Conservation (phyloP, 1,140 invertebrate species). For the Neodiprion pinetum region DNA sequence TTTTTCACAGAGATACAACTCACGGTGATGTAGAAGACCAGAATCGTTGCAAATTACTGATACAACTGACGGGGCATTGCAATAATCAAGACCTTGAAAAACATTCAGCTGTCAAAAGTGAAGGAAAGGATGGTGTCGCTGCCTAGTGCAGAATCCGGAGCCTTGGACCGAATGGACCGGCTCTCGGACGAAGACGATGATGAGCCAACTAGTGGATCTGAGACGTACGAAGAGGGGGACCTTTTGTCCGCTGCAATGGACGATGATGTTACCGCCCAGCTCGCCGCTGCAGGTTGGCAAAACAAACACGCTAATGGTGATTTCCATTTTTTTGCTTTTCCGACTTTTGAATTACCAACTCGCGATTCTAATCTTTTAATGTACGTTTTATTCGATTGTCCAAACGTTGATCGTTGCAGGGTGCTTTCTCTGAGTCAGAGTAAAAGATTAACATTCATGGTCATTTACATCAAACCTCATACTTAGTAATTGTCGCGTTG, state of each 20-base stretch:
- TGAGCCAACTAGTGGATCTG: slow-evolving; percentile 76
- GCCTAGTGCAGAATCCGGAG: slow-evolving; percentile 47
- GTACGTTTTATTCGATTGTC: not conserved
- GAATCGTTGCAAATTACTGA: slow-evolving; percentile 22
- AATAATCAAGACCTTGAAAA: slow-evolving; percentile 23
- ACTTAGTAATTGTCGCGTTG: not conserved
- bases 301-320: slow-evolving; percentile 65
- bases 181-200: slow-evolving; percentile 82
- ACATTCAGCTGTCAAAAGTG: slow-evolving; percentile 24
- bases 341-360: slow-evolving; percentile 35
- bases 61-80: slow-evolving; percentile 29
- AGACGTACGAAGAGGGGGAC: slow-evolving; percentile 77
- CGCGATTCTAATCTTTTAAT: slow-evolving; percentile 4
- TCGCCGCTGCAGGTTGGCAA: slow-evolving; percentile 88
- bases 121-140: slow-evolving; percentile 47
- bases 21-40: slow-evolving; percentile 40
- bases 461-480: not conserved
- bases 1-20: not conserved
- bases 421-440: slow-evolving; percentile 5
- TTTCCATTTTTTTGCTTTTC: slow-evolving; percentile 64
- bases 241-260: slow-evolving; percentile 82
- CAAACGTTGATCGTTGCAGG: slow-evolving; percentile 11
- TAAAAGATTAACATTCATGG: not conserved
- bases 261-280: slow-evolving; percentile 93
- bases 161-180: slow-evolving; percentile 65